Percentiles rank a stretch among this genome's conserved stretches.
phyloP scores from a whole-genome alignment of 2,797 vertebrate species.

The Pseudochirops corinnae region DNA sequence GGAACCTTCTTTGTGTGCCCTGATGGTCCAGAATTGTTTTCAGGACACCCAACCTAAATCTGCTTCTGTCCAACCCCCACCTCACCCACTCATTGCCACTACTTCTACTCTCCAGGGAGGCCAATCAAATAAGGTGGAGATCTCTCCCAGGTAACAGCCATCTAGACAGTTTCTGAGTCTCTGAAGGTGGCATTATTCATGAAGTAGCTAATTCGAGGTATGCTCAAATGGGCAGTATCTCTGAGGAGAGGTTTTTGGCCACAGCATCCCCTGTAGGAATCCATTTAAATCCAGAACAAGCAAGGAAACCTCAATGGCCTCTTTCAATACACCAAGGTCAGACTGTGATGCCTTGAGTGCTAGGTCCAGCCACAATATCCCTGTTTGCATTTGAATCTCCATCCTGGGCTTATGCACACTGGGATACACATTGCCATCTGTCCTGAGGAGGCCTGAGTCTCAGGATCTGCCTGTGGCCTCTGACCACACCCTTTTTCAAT shows the following conservation, averaged over 20 bases:
- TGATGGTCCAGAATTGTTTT: not conserved
- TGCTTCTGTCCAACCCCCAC: not conserved
- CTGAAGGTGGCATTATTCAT: not conserved
- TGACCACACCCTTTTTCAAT: not conserved
- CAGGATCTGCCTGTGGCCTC: not conserved
- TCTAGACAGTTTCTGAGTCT: not conserved
- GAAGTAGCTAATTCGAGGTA: not conserved
- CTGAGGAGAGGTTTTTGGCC: not conserved
- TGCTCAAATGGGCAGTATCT: not conserved
- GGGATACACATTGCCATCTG: slow-evolving; percentile 57
- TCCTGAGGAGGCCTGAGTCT: slow-evolving; percentile 51
- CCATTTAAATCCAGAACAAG: not conserved
- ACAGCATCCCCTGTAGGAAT: not conserved
- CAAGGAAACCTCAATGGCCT: not conserved
- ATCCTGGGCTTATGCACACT: not conserved
- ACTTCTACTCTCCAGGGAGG: not conserved
- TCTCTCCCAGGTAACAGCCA: not conserved
- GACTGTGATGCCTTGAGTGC: not conserved
- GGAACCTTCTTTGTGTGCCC: not conserved
- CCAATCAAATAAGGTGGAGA: not conserved
- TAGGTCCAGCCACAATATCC: not conserved
- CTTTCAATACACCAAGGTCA: not conserved
- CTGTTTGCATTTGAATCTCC: not conserved
- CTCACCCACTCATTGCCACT: not conserved
- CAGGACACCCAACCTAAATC: not conserved